Percentiles rank a stretch among this genome's conserved stretches.
Conservation (phyloP, 2,797 vertebrate species). For the Melanotaenia nigrans region DNA sequence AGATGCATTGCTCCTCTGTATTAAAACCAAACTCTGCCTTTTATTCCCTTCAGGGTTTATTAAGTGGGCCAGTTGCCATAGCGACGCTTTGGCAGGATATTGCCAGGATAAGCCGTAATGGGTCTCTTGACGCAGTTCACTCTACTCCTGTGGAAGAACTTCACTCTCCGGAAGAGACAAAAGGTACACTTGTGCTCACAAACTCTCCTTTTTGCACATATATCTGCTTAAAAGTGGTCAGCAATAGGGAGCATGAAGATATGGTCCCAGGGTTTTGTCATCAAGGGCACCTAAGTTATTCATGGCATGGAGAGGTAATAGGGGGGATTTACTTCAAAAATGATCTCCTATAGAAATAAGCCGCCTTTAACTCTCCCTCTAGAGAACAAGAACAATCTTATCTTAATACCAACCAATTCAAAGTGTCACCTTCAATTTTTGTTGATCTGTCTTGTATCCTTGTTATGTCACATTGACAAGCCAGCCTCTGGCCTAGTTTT, state of each 20-base stretch:
- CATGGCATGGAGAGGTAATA: conserved; percentile 57
- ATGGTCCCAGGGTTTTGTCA: conserved; percentile 59
- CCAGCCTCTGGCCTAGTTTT: conserved; percentile 41
- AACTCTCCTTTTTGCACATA: conserved; percentile 26
- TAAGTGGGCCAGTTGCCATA: conserved; percentile 83
- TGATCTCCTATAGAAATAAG: conserved; percentile 69
- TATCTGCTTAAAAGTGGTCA: conserved; percentile 55
- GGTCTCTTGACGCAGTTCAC: conserved; percentile 93
- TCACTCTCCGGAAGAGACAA: conserved; percentile 93
- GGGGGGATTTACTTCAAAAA: conserved; percentile 70
- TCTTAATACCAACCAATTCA: conserved; percentile 72
- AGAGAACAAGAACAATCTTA: conserved; percentile 72
- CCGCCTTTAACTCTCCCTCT: conserved; percentile 62
- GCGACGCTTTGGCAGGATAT: conserved; percentile 78
- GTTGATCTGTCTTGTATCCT: conserved; percentile 61
- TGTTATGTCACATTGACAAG: conserved; percentile 69
- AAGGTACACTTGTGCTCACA: conserved; percentile 83
- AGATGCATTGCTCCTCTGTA: conserved; percentile 78
- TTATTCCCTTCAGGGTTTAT: conserved; percentile 82
- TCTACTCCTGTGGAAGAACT: conserved; percentile 98
- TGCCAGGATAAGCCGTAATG: conserved; percentile 85
- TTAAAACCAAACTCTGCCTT: conserved; percentile 81
- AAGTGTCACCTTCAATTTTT: conserved; percentile 80
- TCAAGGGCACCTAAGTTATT: conserved; percentile 72
- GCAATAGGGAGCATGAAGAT: conserved; percentile 50